Conservation (phyloP, 2,797 vertebrate species). For the Spinus olivaceus region DNA sequence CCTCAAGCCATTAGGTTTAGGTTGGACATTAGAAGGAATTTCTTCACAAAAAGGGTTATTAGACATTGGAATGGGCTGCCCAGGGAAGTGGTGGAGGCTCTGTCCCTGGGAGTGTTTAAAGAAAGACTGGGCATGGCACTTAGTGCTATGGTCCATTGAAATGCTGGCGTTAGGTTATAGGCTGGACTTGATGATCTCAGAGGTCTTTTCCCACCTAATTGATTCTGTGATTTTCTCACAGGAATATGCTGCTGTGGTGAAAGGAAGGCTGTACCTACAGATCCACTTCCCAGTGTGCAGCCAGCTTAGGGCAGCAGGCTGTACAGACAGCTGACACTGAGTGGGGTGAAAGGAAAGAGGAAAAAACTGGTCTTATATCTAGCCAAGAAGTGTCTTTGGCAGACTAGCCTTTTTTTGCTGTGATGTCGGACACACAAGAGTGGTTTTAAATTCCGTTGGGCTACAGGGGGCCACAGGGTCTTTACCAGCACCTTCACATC, state of each 20-base stretch:
- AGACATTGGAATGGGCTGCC: neutral
- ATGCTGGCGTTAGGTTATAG: neutral
- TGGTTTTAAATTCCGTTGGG: neutral
- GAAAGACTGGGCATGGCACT: neutral
- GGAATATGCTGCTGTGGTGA: fast-evolving
- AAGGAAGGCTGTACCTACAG: neutral
- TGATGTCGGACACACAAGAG: neutral
- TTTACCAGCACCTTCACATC: neutral
- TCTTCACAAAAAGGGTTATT: neutral
- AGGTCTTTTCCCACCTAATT: neutral
- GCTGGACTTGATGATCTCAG: neutral
- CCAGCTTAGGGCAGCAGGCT: neutral
- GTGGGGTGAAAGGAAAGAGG: neutral
- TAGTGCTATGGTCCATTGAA: neutral
- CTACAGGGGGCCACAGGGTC: neutral
- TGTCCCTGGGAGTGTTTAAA: neutral
- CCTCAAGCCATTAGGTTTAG: neutral
- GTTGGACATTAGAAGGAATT: neutral
- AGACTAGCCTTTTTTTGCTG: neutral
- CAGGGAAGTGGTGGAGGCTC: fast-evolving
- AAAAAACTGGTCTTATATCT: neutral
- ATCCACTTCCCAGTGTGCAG: neutral
- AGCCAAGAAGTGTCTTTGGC: neutral
- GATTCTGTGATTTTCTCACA: neutral
- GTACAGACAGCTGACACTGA: neutral